Conservation (phyloP, 30 jellyfish, hydroid and myxozoan genomes). For the Morbakka virulenta region DNA sequence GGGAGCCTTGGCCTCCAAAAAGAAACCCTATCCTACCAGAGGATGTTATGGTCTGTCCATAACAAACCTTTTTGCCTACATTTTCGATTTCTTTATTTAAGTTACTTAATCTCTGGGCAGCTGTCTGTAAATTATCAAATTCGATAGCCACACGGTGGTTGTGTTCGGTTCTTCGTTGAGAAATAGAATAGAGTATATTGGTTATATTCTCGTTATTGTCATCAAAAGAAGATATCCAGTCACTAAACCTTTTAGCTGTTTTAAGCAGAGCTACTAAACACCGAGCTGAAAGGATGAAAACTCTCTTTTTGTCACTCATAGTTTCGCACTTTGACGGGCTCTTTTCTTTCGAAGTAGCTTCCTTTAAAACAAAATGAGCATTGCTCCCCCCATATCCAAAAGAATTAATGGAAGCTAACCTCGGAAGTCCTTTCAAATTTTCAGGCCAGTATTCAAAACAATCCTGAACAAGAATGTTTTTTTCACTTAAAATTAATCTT, state of each 20-base stretch:
- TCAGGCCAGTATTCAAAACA: slow-evolving; percentile 38
- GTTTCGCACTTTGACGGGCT: no score
- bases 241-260: slow-evolving; percentile 27
- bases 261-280: slow-evolving; percentile 30
- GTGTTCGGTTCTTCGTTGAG: slow-evolving; percentile 50
- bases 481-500: slow-evolving; percentile 47
- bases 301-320: not conserved
- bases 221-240: slow-evolving; percentile 34
- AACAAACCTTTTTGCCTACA: not conserved
- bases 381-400: slow-evolving; percentile 77
- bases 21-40: slow-evolving; percentile 41
- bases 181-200: slow-evolving; percentile 23
- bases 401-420: slow-evolving; percentile 56
- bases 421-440: not conserved
- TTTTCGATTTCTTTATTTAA: slow-evolving; percentile 17
- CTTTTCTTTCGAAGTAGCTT: not conserved
- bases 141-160: slow-evolving; percentile 44
- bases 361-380: slow-evolving; percentile 49
- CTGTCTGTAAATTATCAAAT: slow-evolving; percentile 4
- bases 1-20: slow-evolving; percentile 80
- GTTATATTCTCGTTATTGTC: slow-evolving; percentile 15
- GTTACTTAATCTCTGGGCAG: not conserved
- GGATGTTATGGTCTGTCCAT: slow-evolving; percentile 24
- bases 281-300: slow-evolving; percentile 38
- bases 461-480: slow-evolving; percentile 20